Conservation (phyloP, 1,140 invertebrate genomes). For the Battus philenor region DNA sequence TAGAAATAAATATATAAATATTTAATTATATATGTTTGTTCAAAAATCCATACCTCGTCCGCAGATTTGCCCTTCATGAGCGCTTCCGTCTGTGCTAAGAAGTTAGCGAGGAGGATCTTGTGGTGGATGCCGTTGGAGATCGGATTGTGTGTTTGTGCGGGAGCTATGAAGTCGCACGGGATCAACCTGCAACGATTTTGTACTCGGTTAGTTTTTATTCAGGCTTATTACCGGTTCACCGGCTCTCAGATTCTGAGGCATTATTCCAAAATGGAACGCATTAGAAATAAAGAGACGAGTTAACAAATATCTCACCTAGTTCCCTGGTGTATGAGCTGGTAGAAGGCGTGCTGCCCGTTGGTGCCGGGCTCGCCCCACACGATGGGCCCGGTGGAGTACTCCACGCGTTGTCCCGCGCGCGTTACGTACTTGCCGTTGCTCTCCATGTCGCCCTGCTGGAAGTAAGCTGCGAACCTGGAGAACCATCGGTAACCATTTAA, state of each 20-base stretch:
- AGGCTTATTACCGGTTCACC: too few relatives aligned
- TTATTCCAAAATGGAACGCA: too few relatives aligned
- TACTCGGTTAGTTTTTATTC: too few relatives aligned
- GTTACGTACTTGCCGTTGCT: slow-evolving; percentile 99
- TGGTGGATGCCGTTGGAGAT: slow-evolving; percentile 86
- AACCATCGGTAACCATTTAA: too few relatives aligned
- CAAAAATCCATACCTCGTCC: slow-evolving; percentile 76
- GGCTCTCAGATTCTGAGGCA: too few relatives aligned
- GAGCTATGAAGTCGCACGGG: slow-evolving; percentile 98
- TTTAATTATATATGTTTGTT: too few relatives aligned
- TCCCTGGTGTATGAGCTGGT: slow-evolving; percentile 96
- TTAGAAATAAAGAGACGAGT: slow-evolving; percentile 12
- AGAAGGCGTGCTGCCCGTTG: slow-evolving; percentile 99
- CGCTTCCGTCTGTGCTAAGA: slow-evolving; percentile 98
- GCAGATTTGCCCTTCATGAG: slow-evolving; percentile 93
- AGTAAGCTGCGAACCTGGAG: slow-evolving; percentile 96
- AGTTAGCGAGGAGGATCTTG: slow-evolving; percentile 96
- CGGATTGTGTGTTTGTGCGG: slow-evolving; percentile 95
- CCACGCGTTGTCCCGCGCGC: slow-evolving; percentile 83
- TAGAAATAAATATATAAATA: too few relatives aligned
- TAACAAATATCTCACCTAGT: slow-evolving; percentile 49
- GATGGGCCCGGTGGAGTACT: slow-evolving; percentile 93
- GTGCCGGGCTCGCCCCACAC: slow-evolving; percentile 99
- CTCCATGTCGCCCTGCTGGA: slow-evolving; percentile 99
- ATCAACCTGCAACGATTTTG: slow-evolving; percentile 91